Evolutionary conservation across 2,113 vertebrate genomes (phyloP), one percentile per base, ranked within the genome.

Genomic region (Astur gentilis): DNA sequence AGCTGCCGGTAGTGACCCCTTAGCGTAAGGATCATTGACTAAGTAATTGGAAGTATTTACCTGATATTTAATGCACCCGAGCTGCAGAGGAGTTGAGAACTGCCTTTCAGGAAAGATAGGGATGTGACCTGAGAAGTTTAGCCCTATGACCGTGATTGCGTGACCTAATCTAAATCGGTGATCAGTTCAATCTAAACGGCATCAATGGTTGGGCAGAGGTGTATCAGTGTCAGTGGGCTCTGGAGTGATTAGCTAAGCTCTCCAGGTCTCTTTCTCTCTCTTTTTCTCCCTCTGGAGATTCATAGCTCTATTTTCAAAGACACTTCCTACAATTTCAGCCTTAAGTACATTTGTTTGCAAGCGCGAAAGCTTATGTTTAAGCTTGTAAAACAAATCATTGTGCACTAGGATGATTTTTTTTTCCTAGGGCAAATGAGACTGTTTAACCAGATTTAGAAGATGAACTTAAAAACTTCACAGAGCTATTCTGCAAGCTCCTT

Each of bases 251-350:
- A 49, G 70, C 87, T 36, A 10, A 38, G 13, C 13, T 60, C 86
- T 45, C 65, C 94, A 49, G 70, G 44, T 38, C 86, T 65, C 81
- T 69, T 87, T 94, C 92, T 96, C 93, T 95, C 95, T 95, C 96
- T 93, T 89, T 83, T 92, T 95, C 89, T 97, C 82, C 76, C 94
- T 93, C 91, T 85, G 77, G 87, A 87, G 77, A 64, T 52, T 42
- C 62, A 14, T 17, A 84, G 87, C 70, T 95, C 55, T 31, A 0
- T 42, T 96, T 89, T 90, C 71, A 91, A 87, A 96, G 86, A 72
- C 58, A 15, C 13, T 47, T 92, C 78, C 61, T 69, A 64, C 62
- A 27, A 8, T 84, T 83, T 92, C 84, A 93, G 70, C 91, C 80
- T 85, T 55, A 67, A 83, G 67, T 64, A 69, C 23, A 2, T 62